phyloP scores from a whole-genome alignment of 2,797 vertebrate species.

The Dicrostonyx torquatus region DNA sequence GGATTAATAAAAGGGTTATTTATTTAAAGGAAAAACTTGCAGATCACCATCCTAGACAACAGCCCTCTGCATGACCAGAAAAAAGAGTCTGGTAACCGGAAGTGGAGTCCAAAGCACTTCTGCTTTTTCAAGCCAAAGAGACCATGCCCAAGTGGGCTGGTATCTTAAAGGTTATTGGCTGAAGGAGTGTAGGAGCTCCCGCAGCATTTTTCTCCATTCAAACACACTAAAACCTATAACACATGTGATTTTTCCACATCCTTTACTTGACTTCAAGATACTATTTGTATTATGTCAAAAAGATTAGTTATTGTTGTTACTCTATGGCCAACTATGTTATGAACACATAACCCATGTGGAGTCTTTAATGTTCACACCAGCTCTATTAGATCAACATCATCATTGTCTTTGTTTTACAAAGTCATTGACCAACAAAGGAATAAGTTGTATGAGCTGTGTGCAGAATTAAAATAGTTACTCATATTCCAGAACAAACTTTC shows the following conservation, averaged over 20 bases:
- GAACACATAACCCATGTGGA: neutral
- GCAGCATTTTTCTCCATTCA: slow-evolving; percentile 1
- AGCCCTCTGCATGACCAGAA: too few species aligned
- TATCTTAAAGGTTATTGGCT: too few species aligned
- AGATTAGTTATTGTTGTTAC: neutral
- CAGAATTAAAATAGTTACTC: neutral
- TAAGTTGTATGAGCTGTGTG: neutral
- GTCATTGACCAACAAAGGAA: neutral
- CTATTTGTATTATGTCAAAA: neutral
- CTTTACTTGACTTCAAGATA: slow-evolving; percentile 18
- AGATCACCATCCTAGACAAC: too few species aligned
- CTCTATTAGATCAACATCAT: neutral
- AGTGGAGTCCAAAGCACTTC: too few species aligned
- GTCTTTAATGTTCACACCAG: neutral
- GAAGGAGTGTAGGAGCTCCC: too few species aligned
- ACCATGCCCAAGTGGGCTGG: too few species aligned
- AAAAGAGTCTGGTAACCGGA: too few species aligned
- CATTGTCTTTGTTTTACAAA: slow-evolving; percentile 21
- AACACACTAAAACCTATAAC: neutral
- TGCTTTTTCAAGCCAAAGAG: too few species aligned
- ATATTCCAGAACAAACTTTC: neutral
- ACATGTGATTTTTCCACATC: neutral
- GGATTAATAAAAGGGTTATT: too few species aligned
- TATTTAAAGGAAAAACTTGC: too few species aligned
- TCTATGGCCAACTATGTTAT: neutral